phyloP scores from a whole-genome alignment of 2,888 invertebrate genomes.

The Elysia crispata region DNA sequence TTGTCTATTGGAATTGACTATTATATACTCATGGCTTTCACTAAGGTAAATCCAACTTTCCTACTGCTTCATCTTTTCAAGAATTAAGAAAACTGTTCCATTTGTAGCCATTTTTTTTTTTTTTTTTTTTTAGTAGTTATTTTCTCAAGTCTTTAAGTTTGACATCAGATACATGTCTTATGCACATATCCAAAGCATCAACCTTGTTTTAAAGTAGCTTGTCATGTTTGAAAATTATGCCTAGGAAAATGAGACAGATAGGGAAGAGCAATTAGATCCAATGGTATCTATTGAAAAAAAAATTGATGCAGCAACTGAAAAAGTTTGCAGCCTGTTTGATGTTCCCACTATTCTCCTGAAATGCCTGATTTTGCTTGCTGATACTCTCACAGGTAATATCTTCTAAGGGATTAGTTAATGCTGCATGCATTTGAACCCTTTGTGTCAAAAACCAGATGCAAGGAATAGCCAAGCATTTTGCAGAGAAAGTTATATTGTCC shows the following conservation, averaged over 20 bases:
- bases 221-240: conserved; percentile 9
- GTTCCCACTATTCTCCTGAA: conserved; percentile 16
- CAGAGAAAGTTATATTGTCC: conserved; percentile 15
- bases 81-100: background rate
- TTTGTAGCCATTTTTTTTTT: background rate
- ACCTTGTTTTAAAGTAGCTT: background rate
- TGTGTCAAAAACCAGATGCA: conserved; percentile 18
- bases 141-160: background rate
- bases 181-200: background rate
- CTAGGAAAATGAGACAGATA: conserved; percentile 12
- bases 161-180: background rate
- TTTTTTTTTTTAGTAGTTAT: too few relatives aligned
- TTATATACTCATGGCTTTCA: background rate
- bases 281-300: too few relatives aligned
- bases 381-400: background rate
- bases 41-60: background rate
- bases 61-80: background rate
- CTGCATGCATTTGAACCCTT: background rate
- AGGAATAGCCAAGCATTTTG: background rate
- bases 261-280: too few relatives aligned
- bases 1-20: background rate
- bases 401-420: background rate
- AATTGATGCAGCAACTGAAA: too few relatives aligned
- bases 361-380: background rate
- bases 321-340: background rate